Evolutionary conservation across 2,797 vertebrate species (phyloP).

Genomic region (Masticophis lateralis): DNA sequence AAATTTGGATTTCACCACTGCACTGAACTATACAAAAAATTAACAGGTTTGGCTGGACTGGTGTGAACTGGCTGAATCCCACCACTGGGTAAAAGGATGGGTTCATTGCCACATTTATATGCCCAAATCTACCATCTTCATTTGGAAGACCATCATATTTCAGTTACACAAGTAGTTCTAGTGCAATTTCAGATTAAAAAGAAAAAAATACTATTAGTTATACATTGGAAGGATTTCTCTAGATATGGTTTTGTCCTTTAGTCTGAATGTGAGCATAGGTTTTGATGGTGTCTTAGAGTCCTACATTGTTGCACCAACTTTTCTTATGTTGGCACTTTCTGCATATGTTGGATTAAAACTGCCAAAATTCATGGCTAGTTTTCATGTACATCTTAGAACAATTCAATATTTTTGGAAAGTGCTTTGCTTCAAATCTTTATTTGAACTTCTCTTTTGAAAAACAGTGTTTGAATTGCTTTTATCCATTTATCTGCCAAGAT

Average conservation of each 20-base stretch:
- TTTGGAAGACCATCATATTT: not conserved
- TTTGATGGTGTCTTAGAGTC: not conserved
- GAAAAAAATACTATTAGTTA: not conserved
- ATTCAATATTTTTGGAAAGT: not conserved
- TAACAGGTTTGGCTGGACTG: too few relatives aligned
- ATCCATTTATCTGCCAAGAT: not conserved
- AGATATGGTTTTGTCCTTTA: not conserved
- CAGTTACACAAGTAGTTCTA: not conserved
- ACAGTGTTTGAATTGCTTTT: not conserved
- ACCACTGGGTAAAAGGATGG: not conserved
- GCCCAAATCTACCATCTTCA: not conserved
- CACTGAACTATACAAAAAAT: too few relatives aligned
- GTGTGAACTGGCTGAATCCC: too few relatives aligned
- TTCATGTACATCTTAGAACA: not conserved
- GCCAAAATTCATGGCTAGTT: not conserved
- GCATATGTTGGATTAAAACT: not conserved
- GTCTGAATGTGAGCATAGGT: not conserved
- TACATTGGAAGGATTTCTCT: not conserved
- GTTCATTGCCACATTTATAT: slow-evolving; percentile 15
- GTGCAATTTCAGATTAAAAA: not conserved
- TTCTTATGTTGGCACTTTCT: not conserved
- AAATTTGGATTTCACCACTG: too few relatives aligned
- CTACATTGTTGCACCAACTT: not conserved
- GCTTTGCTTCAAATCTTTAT: not conserved
- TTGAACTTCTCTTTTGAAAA: not conserved